Evolutionary conservation across 2,113 vertebrate species (phyloP).

Genomic region (Ursus arctos): DNA sequence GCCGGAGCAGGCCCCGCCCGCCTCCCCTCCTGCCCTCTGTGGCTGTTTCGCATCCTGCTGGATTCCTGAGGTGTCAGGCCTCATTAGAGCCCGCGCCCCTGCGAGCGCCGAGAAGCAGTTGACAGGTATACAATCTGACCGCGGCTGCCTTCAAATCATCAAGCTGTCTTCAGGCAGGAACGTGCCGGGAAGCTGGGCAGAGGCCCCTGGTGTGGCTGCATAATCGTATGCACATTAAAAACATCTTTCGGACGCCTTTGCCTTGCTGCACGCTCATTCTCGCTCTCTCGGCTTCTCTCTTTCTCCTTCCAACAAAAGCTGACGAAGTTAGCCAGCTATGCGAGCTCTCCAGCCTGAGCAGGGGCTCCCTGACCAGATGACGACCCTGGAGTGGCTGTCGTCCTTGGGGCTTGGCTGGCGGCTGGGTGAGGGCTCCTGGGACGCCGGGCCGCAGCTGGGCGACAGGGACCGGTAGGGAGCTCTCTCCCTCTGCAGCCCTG

Average conservation of each 20-base stretch:
- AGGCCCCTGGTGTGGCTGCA: slow-evolving; percentile 85
- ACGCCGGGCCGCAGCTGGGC: not conserved
- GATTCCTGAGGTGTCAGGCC: slow-evolving; percentile 84
- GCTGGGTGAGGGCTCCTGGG: not conserved
- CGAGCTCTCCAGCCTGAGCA: not conserved
- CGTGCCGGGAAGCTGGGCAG: slow-evolving; percentile 83
- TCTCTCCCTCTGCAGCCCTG: not conserved
- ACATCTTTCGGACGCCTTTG: slow-evolving; percentile 85
- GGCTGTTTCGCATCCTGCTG: slow-evolving; percentile 66
- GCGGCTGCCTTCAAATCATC: slow-evolving; percentile 86
- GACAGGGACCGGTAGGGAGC: not conserved
- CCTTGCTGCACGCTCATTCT: not conserved
- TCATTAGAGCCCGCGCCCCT: slow-evolving; percentile 81
- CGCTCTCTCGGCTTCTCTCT: not conserved
- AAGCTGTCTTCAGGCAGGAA: slow-evolving; percentile 87
- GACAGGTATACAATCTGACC: slow-evolving; percentile 87
- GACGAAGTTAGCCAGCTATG: not conserved
- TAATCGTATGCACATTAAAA: slow-evolving; percentile 87
- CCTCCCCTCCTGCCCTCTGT: not conserved
- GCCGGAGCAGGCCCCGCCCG: not conserved
- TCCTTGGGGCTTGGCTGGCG: not conserved
- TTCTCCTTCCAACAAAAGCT: not conserved
- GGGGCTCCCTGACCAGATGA: not conserved
- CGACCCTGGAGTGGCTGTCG: not conserved
- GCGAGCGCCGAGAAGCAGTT: slow-evolving; percentile 83